A percentile compares a stretch with the other conserved stretches of the same genome.
Evolutionary conservation across 2,113 vertebrate species (phyloP).

Genomic region (Cyprinodon tularosa): DNA sequence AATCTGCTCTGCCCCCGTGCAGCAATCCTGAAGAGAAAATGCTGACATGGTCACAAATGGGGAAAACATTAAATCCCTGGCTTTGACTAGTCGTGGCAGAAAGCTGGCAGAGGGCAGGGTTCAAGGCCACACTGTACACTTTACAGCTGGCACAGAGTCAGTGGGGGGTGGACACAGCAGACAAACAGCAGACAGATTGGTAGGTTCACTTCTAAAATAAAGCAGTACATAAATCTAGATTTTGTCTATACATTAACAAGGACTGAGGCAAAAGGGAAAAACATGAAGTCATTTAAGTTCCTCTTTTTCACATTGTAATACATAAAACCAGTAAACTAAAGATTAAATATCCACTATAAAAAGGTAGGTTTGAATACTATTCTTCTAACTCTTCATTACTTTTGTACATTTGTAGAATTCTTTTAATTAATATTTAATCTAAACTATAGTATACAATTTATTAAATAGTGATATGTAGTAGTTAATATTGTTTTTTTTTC

Average conservation of each 20-base stretch:
- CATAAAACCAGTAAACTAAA: no score
- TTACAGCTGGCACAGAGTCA: conserved; percentile 47
- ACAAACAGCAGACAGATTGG: neutral
- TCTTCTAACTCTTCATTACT: no score
- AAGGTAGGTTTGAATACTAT: no score
- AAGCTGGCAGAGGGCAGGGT: conserved; percentile 43
- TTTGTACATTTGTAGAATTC: no score
- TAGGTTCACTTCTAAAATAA: neutral
- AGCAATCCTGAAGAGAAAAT: conserved; percentile 32
- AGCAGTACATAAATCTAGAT: conserved; percentile 30
- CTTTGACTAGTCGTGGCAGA: conserved; percentile 43
- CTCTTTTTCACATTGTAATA: neutral
- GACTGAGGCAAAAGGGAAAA: neutral
- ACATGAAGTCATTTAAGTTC: neutral
- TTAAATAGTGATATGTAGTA: no score
- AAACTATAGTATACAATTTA: no score
- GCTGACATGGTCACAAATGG: conserved; percentile 27
- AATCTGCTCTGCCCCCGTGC: conserved; percentile 9
- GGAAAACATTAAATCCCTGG: neutral
- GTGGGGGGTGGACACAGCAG: neutral
- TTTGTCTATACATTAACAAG: conserved; percentile 10
- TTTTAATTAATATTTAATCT: no score
- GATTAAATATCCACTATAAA: no score
- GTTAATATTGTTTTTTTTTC: no score
- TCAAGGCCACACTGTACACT: conserved; percentile 46